Conservation (phyloP, 2,888 invertebrate species). For the Drosophila suboccidentalis region DNA sequence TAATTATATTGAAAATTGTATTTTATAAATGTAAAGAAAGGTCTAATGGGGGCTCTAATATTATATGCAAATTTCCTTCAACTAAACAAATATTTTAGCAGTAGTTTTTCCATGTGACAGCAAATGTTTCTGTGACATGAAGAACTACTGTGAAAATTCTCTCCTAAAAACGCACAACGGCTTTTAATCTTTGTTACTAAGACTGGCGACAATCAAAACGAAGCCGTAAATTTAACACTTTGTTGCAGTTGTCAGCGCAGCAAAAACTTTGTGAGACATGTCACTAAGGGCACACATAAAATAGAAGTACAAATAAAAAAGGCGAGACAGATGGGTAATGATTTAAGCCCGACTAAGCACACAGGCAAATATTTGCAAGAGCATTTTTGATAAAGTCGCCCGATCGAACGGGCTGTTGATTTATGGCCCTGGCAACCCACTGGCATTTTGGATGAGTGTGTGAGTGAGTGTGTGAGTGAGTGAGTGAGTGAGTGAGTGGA, state of each 20-base stretch:
- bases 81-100: background rate
- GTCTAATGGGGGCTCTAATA: too few species aligned
- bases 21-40: constrained; percentile 6
- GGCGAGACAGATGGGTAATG: constrained; percentile 16
- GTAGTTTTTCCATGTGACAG: background rate
- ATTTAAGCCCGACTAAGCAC: constrained; percentile 36
- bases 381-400: constrained; percentile 36
- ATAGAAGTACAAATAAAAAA: background rate
- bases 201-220: background rate
- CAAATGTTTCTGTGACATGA: background rate
- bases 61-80: background rate
- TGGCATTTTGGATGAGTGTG: constrained; percentile 11
- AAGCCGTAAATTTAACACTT: constrained; percentile 22
- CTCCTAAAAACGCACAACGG: background rate
- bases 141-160: background rate
- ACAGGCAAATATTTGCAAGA: constrained; percentile 38
- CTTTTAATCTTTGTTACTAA: background rate
- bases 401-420: constrained; percentile 44
- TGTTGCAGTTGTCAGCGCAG: constrained; percentile 5
- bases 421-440: constrained; percentile 25
- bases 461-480: background rate
- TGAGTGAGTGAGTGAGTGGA: constrained; percentile 10
- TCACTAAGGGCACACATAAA: background rate
- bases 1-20: background rate
- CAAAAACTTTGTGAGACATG: constrained; percentile 17